A percentile compares a stretch with the other conserved stretches of the same genome.
Conservation (phyloP, 2,113 vertebrate species). For the Cottus gobio region DNA sequence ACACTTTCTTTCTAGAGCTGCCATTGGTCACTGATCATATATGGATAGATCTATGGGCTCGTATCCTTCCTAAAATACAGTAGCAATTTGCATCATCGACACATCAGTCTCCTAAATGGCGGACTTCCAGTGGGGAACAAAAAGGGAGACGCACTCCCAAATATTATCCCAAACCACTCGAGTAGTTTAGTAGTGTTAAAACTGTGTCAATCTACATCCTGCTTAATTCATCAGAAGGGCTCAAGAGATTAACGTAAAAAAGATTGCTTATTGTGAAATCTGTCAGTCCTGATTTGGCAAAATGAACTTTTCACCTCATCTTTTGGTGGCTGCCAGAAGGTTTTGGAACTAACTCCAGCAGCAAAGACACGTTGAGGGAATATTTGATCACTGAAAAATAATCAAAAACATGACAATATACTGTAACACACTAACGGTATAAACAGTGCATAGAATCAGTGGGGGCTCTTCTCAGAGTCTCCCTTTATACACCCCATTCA, state of each 20-base stretch:
- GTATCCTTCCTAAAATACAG: not conserved
- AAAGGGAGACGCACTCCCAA: not conserved
- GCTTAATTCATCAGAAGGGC: not conserved
- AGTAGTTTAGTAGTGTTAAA: not conserved
- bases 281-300: not conserved
- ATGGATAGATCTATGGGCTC: not conserved
- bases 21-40: not conserved
- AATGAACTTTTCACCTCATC: not conserved
- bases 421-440: not conserved
- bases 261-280: not conserved
- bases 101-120: not conserved
- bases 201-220: not conserved
- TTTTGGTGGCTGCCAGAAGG: not conserved
- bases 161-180: not conserved
- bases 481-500: conserved; percentile 16
- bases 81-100: not conserved
- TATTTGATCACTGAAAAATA: conserved; percentile 11
- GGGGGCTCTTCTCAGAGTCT: conserved; percentile 18
- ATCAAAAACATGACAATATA: conserved; percentile 10
- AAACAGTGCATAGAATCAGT: not conserved
- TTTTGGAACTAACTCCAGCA: not conserved
- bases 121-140: not conserved
- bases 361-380: conserved; percentile 6
- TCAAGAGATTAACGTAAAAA: not conserved
- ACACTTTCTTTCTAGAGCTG: not conserved